phyloP scores from a whole-genome alignment of 2,888 invertebrate genomes.

The Venusia cambrica region DNA sequence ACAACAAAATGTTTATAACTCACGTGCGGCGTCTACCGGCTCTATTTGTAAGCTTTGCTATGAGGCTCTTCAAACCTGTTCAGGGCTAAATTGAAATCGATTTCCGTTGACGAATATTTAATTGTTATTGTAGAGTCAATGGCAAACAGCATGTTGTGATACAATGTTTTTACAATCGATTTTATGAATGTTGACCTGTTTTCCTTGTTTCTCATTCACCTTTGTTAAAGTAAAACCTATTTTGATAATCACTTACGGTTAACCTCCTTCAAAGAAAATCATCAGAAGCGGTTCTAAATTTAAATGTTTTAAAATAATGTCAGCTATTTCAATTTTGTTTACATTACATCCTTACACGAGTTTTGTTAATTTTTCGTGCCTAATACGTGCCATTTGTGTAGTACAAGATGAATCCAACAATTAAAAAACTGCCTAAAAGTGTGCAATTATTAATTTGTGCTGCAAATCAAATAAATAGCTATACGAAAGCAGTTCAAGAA shows the following conservation, averaged over 20 bases:
- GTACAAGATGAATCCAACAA: conserved; percentile 10
- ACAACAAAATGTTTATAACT: conserved; percentile 3
- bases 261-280: too few relatives aligned
- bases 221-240: too few relatives aligned
- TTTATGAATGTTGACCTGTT: too few relatives aligned
- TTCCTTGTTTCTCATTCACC: too few relatives aligned
- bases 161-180: too few relatives aligned
- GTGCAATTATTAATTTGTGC: conserved; percentile 80
- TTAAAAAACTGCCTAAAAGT: conserved; percentile 55
- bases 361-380: conserved; percentile 8
- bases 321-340: too few relatives aligned
- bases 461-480: conserved; percentile 77
- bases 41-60: too few relatives aligned
- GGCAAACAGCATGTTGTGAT: too few relatives aligned
- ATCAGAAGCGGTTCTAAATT: conserved; percentile 8
- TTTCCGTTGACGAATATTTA: conserved; percentile 46
- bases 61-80: conserved; percentile 52
- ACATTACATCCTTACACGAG: neutral
- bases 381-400: too few relatives aligned
- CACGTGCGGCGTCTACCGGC: too few relatives aligned
- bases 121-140: too few relatives aligned
- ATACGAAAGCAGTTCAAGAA: conserved; percentile 83
- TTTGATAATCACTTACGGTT: too few relatives aligned
- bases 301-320: conserved; percentile 6
- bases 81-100: conserved; percentile 72